Evolutionary conservation across 2,888 invertebrate species (phyloP).

Genomic region (Drosophila vallismaia): DNA sequence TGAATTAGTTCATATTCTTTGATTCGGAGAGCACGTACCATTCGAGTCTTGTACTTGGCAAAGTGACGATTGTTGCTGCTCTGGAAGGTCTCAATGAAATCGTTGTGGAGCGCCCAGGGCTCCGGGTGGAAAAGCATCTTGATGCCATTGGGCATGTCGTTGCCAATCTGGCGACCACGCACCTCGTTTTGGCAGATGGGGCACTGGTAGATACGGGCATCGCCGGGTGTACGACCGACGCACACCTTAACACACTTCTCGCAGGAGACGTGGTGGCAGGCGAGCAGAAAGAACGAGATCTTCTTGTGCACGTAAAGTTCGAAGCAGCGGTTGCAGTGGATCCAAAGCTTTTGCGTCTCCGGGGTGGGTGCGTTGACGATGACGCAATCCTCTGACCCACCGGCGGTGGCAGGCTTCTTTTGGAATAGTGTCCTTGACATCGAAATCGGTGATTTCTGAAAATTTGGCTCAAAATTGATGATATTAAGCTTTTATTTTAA

Average conservation of each 20-base stretch:
- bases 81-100: constrained; percentile 64
- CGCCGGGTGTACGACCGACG: constrained; percentile 45
- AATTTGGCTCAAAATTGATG: no score
- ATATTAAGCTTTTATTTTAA: no score
- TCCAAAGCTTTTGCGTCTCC: constrained; percentile 64
- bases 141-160: constrained; percentile 66
- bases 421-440: not conserved
- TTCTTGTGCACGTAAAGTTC: constrained; percentile 57
- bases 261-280: constrained; percentile 76
- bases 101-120: constrained; percentile 61
- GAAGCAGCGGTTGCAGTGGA: constrained; percentile 80
- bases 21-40: constrained; percentile 45
- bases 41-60: constrained; percentile 43
- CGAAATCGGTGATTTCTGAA: no score
- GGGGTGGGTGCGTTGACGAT: not conserved
- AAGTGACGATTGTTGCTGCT: constrained; percentile 57
- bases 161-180: constrained; percentile 68
- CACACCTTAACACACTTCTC: constrained; percentile 63
- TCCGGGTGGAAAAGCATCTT: constrained; percentile 79
- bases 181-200: constrained; percentile 62
- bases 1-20: not conserved
- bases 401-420: not conserved
- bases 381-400: not conserved
- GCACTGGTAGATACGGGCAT: constrained; percentile 60
- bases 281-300: constrained; percentile 63